These are phyloP conservation scores for Myopa testacea DNA, from an alignment of 2,888 invertebrate genomes.

Conservation along the genomic window DNA sequence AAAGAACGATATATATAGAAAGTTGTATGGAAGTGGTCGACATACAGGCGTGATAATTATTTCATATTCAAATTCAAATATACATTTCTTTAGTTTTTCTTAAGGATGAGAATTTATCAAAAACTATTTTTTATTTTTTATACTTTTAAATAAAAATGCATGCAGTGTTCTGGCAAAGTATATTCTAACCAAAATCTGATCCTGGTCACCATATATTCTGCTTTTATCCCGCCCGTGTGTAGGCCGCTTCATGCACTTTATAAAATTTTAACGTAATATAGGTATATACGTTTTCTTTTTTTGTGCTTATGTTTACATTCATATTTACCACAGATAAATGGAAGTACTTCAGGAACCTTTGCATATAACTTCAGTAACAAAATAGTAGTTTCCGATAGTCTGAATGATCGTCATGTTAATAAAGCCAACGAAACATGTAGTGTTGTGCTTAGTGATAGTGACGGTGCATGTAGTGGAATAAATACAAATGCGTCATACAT, in stretches of 20 bases:
- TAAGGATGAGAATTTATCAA: too few relatives aligned
- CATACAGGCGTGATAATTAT: background rate
- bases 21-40: too few relatives aligned
- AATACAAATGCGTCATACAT: conserved; percentile 38
- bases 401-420: conserved; percentile 47
- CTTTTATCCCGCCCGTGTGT: too few relatives aligned
- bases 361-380: conserved; percentile 49
- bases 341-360: conserved; percentile 50
- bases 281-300: background rate
- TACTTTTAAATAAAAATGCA: too few relatives aligned
- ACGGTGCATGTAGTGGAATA: conserved; percentile 50
- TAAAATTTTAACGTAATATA: too few relatives aligned
- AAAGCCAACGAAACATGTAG: conserved; percentile 41
- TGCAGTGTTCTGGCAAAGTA: too few relatives aligned
- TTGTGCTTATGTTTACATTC: conserved; percentile 61
- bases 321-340: conserved; percentile 61
- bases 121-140: too few relatives aligned
- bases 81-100: background rate
- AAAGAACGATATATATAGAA: too few relatives aligned
- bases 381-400: conserved; percentile 53
- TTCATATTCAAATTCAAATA: background rate
- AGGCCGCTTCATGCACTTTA: too few relatives aligned
- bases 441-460: conserved; percentile 40
- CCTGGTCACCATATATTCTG: too few relatives aligned
- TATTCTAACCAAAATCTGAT: too few relatives aligned